These are phyloP conservation scores for Callyntrura guangdongensis DNA, from an alignment of 2,888 invertebrate genomes.

Conservation along the genomic window DNA sequence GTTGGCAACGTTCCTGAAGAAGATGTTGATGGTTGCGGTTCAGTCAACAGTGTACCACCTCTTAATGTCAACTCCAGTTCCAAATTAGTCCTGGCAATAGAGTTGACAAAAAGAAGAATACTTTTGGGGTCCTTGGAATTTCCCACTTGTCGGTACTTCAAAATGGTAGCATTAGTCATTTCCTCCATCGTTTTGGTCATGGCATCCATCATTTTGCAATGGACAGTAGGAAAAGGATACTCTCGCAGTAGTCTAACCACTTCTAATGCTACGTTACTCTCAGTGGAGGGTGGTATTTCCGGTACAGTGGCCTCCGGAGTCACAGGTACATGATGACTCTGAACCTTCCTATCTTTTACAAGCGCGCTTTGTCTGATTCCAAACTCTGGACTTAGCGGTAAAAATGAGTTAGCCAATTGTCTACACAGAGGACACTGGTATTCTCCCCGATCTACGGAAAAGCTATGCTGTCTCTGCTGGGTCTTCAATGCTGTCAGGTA, in stretches of 20 bases:
- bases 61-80: constrained; percentile 97
- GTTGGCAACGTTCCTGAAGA: constrained; percentile 85
- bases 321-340: constrained; percentile 76
- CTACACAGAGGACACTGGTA: constrained; percentile 88
- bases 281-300: constrained; percentile 83
- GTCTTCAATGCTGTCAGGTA: constrained; percentile 95
- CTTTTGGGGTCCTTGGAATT: constrained; percentile 89
- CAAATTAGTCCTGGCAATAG: constrained; percentile 95
- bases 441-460: constrained; percentile 88
- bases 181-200: constrained; percentile 98
- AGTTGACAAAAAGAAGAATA: constrained; percentile 95
- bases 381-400: constrained; percentile 88
- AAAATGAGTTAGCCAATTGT: constrained; percentile 95
- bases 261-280: constrained; percentile 83
- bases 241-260: constrained; percentile 83
- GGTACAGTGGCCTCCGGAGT: constrained; percentile 84
- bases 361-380: constrained; percentile 84
- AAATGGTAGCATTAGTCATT: constrained; percentile 95
- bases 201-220: constrained; percentile 90
- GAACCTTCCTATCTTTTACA: constrained; percentile 83
- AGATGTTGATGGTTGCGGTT: constrained; percentile 85
- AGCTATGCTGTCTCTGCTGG: constrained; percentile 91
- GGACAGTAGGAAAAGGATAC: constrained; percentile 85
- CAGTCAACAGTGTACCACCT: constrained; percentile 91
- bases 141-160: constrained; percentile 90